Evolutionary conservation across 2,797 vertebrate species (phyloP).

Genomic region (Distichodus sexfasciatus): DNA sequence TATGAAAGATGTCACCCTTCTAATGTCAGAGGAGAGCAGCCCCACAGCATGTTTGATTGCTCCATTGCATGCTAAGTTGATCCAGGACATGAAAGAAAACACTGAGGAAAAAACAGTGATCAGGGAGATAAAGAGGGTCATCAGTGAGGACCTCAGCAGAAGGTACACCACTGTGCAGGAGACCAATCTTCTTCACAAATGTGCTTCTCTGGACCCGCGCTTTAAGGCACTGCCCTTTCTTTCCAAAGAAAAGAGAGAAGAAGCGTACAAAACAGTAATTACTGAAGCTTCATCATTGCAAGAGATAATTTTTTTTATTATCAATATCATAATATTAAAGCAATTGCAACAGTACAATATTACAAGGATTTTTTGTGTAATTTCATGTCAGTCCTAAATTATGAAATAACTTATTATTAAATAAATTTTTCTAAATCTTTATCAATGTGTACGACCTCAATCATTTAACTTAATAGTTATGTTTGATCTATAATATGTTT

Average conservation of each 20-base stretch:
- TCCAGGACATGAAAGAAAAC: slow-evolving; percentile 8
- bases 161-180: slow-evolving; percentile 16
- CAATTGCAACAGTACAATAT: too few species aligned
- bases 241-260: slow-evolving; percentile 4
- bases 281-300: slow-evolving; percentile 33
- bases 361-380: too few species aligned
- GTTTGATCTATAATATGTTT: too few species aligned
- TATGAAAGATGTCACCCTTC: slow-evolving; percentile 11
- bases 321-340: too few species aligned
- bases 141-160: slow-evolving; percentile 19
- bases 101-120: slow-evolving; percentile 20
- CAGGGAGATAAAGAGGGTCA: slow-evolving; percentile 37
- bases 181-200: neutral
- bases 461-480: too few species aligned
- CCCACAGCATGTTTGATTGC: slow-evolving; percentile 25
- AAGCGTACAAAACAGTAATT: slow-evolving; percentile 21
- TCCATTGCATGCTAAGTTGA: slow-evolving; percentile 13
- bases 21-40: slow-evolving; percentile 30
- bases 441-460: too few species aligned
- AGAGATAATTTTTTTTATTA: slow-evolving; percentile 35
- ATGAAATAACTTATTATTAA: too few species aligned
- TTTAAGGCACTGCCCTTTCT: slow-evolving; percentile 40
- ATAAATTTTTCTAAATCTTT: too few species aligned
- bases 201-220: too few species aligned
- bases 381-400: too few species aligned